Percentiles rank a stretch among this genome's conserved stretches.
Evolutionary conservation across 92 coral and sea anemone species (phyloP).

Genomic region (Epizoanthus scotinus): DNA sequence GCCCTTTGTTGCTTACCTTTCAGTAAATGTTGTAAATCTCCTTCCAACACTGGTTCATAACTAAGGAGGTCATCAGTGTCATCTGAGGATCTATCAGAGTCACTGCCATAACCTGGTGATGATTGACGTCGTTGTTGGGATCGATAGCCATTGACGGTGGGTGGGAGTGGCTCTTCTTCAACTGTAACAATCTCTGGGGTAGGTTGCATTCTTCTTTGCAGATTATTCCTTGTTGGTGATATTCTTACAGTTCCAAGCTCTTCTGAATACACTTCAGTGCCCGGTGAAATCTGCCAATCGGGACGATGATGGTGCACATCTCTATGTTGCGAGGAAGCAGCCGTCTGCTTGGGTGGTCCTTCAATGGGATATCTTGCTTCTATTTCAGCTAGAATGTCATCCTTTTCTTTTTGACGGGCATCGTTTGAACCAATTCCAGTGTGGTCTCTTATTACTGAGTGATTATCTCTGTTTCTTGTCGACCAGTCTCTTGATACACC

Average conservation of each 20-base stretch:
- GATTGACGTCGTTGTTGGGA: slow-evolving; percentile 1
- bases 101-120: slow-evolving; percentile 7
- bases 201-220: neutral
- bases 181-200: neutral
- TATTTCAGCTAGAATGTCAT: too few species aligned
- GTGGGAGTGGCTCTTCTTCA: neutral
- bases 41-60: slow-evolving; percentile 79
- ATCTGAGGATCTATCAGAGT: slow-evolving; percentile 47
- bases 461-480: too few species aligned
- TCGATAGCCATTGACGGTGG: neutral
- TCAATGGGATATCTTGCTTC: too few species aligned
- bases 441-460: too few species aligned
- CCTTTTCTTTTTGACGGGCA: too few species aligned
- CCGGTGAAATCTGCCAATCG: neutral
- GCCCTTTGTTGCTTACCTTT: slow-evolving; percentile 2
- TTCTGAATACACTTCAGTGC: neutral
- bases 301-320: neutral
- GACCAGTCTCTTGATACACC: too few species aligned
- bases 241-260: too few species aligned
- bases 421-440: too few species aligned
- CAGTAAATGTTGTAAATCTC: slow-evolving; percentile 65
- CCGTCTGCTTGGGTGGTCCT: slow-evolving; percentile 37
- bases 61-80: slow-evolving; percentile 84
- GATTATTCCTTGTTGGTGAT: too few species aligned
- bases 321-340: slow-evolving; percentile 22